Evolutionary conservation across 2,797 vertebrate genomes (phyloP).

Genomic region (Muscicapa striata): DNA sequence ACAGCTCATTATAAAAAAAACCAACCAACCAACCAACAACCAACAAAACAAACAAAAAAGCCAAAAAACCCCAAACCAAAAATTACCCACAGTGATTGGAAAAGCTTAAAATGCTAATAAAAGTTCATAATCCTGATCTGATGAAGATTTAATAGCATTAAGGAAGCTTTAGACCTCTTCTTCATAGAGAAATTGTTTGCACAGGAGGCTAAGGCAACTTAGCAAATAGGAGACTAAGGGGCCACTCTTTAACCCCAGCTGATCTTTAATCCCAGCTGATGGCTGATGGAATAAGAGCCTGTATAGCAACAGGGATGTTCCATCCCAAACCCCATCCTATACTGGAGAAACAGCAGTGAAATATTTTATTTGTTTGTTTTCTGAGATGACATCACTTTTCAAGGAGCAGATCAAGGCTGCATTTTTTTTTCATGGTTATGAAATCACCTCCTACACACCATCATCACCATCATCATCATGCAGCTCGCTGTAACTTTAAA

Average conservation of each 20-base stretch:
- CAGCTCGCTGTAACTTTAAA: neutral
- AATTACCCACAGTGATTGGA: neutral
- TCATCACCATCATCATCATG: neutral
- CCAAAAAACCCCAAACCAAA: neutral
- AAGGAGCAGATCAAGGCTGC: neutral
- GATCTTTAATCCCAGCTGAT: neutral
- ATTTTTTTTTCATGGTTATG: neutral
- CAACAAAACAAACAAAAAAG: neutral
- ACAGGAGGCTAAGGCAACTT: neutral
- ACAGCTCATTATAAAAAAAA: neutral
- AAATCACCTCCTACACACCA: neutral
- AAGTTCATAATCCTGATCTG: neutral
- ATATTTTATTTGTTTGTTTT: neutral
- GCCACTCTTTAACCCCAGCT: neutral
- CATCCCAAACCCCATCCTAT: neutral
- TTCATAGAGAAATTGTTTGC: neutral
- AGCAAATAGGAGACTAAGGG: neutral
- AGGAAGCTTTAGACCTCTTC: neutral
- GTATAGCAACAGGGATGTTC: accelerated
- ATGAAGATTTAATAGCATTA: neutral
- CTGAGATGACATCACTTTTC: neutral
- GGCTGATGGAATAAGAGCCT: neutral
- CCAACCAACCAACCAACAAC: neutral
- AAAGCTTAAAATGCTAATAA: slow-evolving; percentile 12
- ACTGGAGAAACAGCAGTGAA: neutral